Conservation (phyloP, 2,888 invertebrate genomes). For the Neuroscelio doddi region DNA sequence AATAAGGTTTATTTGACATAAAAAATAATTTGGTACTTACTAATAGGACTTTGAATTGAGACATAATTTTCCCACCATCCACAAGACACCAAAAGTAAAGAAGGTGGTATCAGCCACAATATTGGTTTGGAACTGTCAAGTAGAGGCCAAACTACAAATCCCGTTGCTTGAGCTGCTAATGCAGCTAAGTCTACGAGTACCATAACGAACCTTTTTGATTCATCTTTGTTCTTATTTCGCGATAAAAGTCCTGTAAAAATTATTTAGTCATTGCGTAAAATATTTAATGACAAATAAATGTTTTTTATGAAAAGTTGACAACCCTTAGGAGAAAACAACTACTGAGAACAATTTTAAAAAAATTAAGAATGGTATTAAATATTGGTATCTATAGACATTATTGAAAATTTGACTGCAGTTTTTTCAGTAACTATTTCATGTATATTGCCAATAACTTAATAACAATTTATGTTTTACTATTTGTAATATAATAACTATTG, state of each 20-base stretch:
- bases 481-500: too few species aligned
- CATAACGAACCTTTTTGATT: conserved; percentile 84
- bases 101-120: conserved; percentile 89
- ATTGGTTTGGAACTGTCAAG: conserved; percentile 81
- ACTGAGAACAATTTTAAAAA: too few species aligned
- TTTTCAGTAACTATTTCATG: too few species aligned
- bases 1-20: not conserved
- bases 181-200: conserved; percentile 89
- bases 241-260: conserved; percentile 82
- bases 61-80: conserved; percentile 99
- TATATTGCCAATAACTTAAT: too few species aligned
- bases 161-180: conserved; percentile 90
- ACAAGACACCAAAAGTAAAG: conserved; percentile 89
- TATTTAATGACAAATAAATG: too few species aligned
- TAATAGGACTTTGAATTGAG: conserved; percentile 87
- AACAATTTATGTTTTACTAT: too few species aligned
- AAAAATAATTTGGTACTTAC: conserved; percentile 72
- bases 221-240: conserved; percentile 81
- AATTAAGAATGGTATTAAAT: not conserved
- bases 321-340: too few species aligned
- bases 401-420: too few species aligned
- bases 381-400: too few species aligned
- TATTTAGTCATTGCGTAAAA: too few species aligned
- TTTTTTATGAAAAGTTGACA: too few species aligned
- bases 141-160: conserved; percentile 94